phyloP scores from a whole-genome alignment of 2,888 invertebrate species.

The Cheilosia soror region DNA sequence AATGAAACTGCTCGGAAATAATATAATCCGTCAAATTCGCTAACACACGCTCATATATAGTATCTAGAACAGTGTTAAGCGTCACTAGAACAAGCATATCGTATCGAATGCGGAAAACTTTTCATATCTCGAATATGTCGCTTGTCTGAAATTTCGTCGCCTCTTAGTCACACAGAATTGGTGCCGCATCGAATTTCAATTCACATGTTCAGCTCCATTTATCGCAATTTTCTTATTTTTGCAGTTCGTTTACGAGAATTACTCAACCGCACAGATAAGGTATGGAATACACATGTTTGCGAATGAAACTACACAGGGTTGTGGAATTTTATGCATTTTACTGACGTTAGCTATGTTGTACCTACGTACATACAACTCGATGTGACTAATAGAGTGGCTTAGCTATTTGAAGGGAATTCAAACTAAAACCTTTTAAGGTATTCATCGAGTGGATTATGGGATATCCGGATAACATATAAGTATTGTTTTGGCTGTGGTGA shows the following conservation, averaged over 20 bases:
- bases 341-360: neutral
- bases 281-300: neutral
- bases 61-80: neutral
- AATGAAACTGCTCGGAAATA: neutral
- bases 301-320: neutral
- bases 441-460: too few relatives aligned
- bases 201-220: slow-evolving; percentile 17
- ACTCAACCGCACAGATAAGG: slow-evolving; percentile 28
- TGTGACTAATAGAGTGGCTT: slow-evolving; percentile 17
- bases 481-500: too few relatives aligned
- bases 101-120: slow-evolving; percentile 44
- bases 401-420: neutral
- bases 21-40: neutral
- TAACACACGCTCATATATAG: neutral
- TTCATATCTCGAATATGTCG: slow-evolving; percentile 24
- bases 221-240: slow-evolving; percentile 25
- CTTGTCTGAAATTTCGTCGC: slow-evolving; percentile 28
- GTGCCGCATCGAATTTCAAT: slow-evolving; percentile 31
- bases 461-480: too few relatives aligned
- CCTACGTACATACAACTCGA: neutral
- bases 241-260: slow-evolving; percentile 29
- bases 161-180: slow-evolving; percentile 28
- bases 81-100: neutral
- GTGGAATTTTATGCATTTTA: slow-evolving; percentile 5
- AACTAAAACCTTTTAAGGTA: neutral